Evolutionary conservation across 2,797 vertebrate species (phyloP), one percentile per base, ranked within the genome.

Genomic region (Notoglanidium macrostoma): DNA sequence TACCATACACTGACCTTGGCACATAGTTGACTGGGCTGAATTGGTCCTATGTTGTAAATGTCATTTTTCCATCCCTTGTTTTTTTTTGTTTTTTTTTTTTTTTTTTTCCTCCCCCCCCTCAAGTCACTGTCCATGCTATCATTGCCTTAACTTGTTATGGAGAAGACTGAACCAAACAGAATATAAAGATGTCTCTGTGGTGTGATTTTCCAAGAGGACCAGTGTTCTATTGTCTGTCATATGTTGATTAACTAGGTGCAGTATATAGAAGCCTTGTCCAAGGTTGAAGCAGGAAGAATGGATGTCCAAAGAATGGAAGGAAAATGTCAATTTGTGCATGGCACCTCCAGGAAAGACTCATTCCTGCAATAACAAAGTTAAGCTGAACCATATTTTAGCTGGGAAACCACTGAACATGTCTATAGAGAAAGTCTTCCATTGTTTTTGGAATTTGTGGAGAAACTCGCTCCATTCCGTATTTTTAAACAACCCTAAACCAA

Each of bases 281-380:
- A 79, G 35, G 49, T 54, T 85, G 11, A 67, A 49, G 59, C 87
- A 86, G 89, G 89, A 92, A 90, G 86, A 49, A 79, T 83, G 40
- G 14, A 74, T 63, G 44, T 51, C 80, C 73, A 91, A 70, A 80
- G 84, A 88, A 91, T 89, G 86, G 63, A 92, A 93, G 94, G 95
- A 94, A 95, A 87, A 92, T 85, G 57, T 87, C 90, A 87, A 86
- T 90, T 85, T 88, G 40, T 8, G 51, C 46, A 88, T 54, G 85
- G 87, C 84, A 89, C 70, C 32, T 88, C 84, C 90, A 93, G 94
- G 94, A 94, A 93, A 92, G 89, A 93, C 92, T 92, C 86, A 59
- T 90, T 93, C 85, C 90, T 92, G 92, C 89, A 94, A 92, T 93
- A 94, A 92, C 92, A 92, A 87, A 81, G 76, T 90, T 93, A 93